Percentiles rank a stretch among this genome's conserved stretches.
Evolutionary conservation across 2,888 invertebrate species (phyloP).

Genomic region (Tetragnatha montana): DNA sequence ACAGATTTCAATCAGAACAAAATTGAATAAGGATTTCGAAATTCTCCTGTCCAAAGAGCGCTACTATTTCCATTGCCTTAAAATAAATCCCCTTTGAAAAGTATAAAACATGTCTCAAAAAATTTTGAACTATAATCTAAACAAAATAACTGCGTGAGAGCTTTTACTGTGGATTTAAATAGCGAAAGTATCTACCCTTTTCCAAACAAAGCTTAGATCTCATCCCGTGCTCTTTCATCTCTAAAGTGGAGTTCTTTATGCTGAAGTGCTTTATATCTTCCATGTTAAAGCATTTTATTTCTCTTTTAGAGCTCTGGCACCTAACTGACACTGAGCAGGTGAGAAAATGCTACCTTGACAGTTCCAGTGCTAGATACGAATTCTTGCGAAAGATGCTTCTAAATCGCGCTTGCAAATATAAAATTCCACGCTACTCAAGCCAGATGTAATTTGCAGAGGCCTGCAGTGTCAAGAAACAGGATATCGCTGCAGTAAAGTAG

Average conservation of each 20-base stretch:
- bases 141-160: neutral
- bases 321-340: conserved; percentile 13
- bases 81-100: too few species aligned
- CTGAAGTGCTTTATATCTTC: neutral
- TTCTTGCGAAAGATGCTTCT: conserved; percentile 9
- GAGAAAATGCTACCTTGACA: conserved; percentile 11
- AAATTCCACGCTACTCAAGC: neutral
- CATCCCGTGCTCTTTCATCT: neutral
- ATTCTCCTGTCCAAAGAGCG: too few species aligned
- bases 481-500: conserved; percentile 1
- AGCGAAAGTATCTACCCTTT: neutral
- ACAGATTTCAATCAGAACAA: too few species aligned
- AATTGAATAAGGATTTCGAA: too few species aligned
- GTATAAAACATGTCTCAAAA: too few species aligned
- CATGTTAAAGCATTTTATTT: conserved; percentile 2
- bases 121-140: neutral
- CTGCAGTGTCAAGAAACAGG: conserved; percentile 5
- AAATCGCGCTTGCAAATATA: neutral
- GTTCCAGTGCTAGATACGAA: neutral
- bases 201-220: neutral
- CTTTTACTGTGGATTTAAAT: neutral
- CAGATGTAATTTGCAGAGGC: neutral
- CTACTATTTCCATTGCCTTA: too few species aligned
- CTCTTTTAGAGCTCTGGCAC: neutral
- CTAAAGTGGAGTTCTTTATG: neutral